Evolutionary conservation across 2,888 invertebrate species (phyloP).

Genomic region (Meteorus cinctellus): DNA sequence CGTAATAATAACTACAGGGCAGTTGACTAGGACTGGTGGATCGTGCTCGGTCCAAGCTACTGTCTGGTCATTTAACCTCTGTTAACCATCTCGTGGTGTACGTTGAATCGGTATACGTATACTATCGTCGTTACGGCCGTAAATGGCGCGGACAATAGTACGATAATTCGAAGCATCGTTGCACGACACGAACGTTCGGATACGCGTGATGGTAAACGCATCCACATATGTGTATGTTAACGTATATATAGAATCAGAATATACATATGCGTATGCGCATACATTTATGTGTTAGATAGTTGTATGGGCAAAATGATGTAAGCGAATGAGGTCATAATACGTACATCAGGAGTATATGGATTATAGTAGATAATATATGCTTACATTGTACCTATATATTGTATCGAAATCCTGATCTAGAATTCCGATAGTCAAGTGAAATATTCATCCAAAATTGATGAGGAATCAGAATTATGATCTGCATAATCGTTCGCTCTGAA

Average conservation of each 20-base stretch:
- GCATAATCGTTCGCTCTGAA: too few relatives aligned
- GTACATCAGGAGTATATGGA: slow-evolving; percentile 7
- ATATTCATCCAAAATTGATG: too few relatives aligned
- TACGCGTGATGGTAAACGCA: slow-evolving; percentile 4
- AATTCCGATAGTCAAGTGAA: too few relatives aligned
- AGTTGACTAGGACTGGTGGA: slow-evolving; percentile 48
- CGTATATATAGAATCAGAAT: background rate
- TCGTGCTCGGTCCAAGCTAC: slow-evolving; percentile 40
- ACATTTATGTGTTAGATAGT: background rate
- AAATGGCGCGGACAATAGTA: slow-evolving; percentile 53
- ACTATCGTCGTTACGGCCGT: slow-evolving; percentile 42
- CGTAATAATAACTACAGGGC: slow-evolving; percentile 54
- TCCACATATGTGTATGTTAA: slow-evolving; percentile 28
- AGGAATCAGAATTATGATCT: too few relatives aligned
- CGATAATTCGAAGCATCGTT: slow-evolving; percentile 52
- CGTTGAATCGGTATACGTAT: slow-evolving; percentile 46
- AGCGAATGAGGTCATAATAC: background rate
- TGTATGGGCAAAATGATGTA: background rate
- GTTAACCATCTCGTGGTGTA: slow-evolving; percentile 42
- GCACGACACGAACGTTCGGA: slow-evolving; percentile 40
- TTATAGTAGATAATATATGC: slow-evolving; percentile 22
- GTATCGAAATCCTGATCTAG: background rate
- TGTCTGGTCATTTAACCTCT: slow-evolving; percentile 40
- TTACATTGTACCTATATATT: background rate
- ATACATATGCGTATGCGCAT: too few relatives aligned